Base-by-base conservation (phyloP, 2,113 vertebrate genomes). In the Coptodon rendalli region DNA sequence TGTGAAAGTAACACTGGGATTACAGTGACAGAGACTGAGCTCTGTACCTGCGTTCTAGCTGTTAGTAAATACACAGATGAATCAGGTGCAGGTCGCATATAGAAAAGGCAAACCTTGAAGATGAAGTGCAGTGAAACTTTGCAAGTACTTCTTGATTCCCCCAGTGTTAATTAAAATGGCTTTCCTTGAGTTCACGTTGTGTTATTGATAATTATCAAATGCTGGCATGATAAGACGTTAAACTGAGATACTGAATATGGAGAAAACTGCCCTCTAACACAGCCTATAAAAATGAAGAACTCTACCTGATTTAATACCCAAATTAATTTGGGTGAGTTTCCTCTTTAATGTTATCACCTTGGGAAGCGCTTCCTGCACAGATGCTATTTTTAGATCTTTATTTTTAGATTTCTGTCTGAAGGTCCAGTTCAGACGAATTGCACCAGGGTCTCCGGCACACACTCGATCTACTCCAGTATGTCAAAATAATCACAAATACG, bases 1-100 rank as follows among this genome's bases (percentile, higher is more conserved):
- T 91, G 81, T 84, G 76, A 89, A 87, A 82, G 56, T 84, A 87
- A 88, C 81, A 40, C 50, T 91, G 88, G 71, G 87, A 90, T 91
- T 90, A 86, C 24, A 52, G 71, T 80, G 81, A 88, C 43, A 68
- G 82, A 79, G 82, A 79, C 86, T 53, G 81, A 50, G 87, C 84
- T 88, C 87, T 43, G 19, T 81, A 12, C 24, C 59, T 54, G 13
- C 48, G 36, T 85, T 34, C 22, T 29, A 24, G 10, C 11, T 78
- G 52, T 76, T 52, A 2, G 82, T 83, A 53, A 89, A 85, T n/a
- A 86, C 53, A 81, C 59, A 86, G 2, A 63, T 52, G 16, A 73
- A 54, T 38, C 73, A 71, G 81, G 29, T 38, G 48, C 84, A 85
- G 84, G 59, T 86, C 27, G 48, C 43, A 6, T 38, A 17, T 17